Percentiles rank a stretch among this genome's conserved stretches.
These are phyloP conservation scores for Diorhabda sublineata DNA, from an alignment of 1,140 invertebrate genomes.

Conservation along the genomic window DNA sequence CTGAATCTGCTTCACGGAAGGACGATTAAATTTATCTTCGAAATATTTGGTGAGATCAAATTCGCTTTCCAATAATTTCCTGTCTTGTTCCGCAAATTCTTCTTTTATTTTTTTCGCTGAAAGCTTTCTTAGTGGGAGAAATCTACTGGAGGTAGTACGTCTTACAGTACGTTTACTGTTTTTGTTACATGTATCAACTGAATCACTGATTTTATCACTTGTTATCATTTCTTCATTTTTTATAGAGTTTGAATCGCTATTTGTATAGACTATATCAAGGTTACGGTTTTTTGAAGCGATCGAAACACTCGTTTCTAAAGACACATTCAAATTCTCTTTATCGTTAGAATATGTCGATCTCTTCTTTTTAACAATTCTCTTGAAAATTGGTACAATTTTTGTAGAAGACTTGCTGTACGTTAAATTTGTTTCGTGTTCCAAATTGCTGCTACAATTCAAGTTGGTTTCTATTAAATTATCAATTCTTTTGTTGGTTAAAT, in stretches of 20 bases:
- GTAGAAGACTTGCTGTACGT: background rate
- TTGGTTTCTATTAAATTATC: background rate
- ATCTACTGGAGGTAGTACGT: background rate
- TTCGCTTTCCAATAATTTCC: constrained; percentile 29
- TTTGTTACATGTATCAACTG: no score
- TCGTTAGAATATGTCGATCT: background rate
- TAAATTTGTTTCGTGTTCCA: background rate
- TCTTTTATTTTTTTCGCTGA: constrained; percentile 32
- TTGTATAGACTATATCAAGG: background rate
- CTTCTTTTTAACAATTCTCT: background rate
- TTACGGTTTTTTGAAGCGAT: background rate
- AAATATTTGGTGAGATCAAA: constrained; percentile 29
- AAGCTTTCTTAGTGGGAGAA: constrained; percentile 23
- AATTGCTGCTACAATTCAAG: background rate
- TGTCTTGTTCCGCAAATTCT: constrained; percentile 36
- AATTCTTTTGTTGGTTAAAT: background rate
- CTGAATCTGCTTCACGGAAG: constrained; percentile 36
- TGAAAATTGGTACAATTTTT: no score
- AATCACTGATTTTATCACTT: no score
- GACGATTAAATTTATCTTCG: constrained; percentile 36
- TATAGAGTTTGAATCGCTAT: no score
- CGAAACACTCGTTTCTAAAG: background rate
- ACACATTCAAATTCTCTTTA: background rate
- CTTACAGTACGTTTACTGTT: no score
- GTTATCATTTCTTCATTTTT: no score